phyloP scores from a whole-genome alignment of 2,113 vertebrate species.

The Podarcis cretensis region DNA sequence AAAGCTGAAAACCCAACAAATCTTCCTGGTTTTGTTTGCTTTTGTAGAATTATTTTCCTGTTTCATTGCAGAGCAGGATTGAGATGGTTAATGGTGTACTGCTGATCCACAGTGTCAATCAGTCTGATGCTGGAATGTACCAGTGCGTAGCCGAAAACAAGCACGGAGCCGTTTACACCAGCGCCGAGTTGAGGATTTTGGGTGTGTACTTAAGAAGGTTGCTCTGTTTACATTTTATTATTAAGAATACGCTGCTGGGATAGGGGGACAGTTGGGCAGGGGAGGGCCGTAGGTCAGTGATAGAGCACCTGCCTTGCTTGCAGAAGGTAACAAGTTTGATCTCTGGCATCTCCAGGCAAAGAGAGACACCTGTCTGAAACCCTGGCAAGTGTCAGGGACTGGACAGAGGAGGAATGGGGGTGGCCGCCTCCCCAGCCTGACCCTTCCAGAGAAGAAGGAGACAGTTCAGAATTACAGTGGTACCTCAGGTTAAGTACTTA shows the following conservation, averaged over 20 bases:
- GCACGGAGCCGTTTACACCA: slow-evolving; percentile 87
- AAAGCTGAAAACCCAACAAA: neutral
- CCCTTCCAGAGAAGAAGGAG: no score
- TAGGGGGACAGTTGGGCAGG: no score
- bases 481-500: no score
- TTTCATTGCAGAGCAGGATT: slow-evolving; percentile 85
- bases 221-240: neutral
- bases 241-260: neutral
- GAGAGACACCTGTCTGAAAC: no score
- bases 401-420: no score
- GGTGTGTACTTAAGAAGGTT: slow-evolving; percentile 72
- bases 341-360: no score
- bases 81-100: slow-evolving; percentile 88
- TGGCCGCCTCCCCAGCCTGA: fast-evolving
- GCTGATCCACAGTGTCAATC: slow-evolving; percentile 84
- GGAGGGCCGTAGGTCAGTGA: no score
- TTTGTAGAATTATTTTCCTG: slow-evolving; percentile 41
- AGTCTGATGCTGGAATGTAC: slow-evolving; percentile 95
- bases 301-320: no score
- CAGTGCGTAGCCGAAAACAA: slow-evolving; percentile 96
- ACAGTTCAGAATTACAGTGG: no score
- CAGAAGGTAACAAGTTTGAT: no score
- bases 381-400: no score
- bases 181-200: slow-evolving; percentile 90
- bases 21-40: slow-evolving; percentile 30